phyloP scores from a whole-genome alignment of 1,140 invertebrate species.

The Eciton burchellii region DNA sequence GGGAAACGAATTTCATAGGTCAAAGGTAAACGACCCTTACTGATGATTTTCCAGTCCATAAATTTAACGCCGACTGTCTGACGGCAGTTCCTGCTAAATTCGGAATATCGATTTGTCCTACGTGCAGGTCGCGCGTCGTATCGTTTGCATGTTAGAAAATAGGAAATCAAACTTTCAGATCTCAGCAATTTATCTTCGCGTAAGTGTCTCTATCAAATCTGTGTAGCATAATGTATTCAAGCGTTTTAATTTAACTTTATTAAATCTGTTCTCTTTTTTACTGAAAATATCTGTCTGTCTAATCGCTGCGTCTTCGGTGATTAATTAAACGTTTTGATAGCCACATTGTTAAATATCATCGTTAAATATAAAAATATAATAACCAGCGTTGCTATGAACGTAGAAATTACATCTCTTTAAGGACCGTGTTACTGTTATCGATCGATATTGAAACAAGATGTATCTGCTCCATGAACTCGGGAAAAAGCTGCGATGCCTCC shows the following conservation, averaged over 20 bases:
- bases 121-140: not conserved
- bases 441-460: slow-evolving; percentile 11
- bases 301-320: not conserved
- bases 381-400: not conserved
- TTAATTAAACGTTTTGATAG: slow-evolving; percentile 2
- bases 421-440: not conserved
- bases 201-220: slow-evolving; percentile 4
- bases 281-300: not conserved
- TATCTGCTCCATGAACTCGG: not conserved
- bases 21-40: slow-evolving; percentile 64
- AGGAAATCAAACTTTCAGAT: slow-evolving; percentile 42
- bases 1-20: slow-evolving; percentile 29
- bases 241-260: not conserved
- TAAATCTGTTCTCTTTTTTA: not conserved
- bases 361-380: not conserved
- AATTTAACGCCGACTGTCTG: slow-evolving; percentile 57
- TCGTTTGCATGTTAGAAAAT: slow-evolving; percentile 21
- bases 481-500: not conserved
- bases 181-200: not conserved
- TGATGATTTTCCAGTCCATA: slow-evolving; percentile 41
- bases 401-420: not conserved
- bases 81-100: slow-evolving; percentile 35
- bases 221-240: not conserved
- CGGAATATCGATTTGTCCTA: slow-evolving; percentile 60
- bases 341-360: not conserved